Evolutionary conservation across 92 coral and sea anemone species (phyloP), one percentile per base, ranked within the genome.

Genomic region (Porites lobata): DNA sequence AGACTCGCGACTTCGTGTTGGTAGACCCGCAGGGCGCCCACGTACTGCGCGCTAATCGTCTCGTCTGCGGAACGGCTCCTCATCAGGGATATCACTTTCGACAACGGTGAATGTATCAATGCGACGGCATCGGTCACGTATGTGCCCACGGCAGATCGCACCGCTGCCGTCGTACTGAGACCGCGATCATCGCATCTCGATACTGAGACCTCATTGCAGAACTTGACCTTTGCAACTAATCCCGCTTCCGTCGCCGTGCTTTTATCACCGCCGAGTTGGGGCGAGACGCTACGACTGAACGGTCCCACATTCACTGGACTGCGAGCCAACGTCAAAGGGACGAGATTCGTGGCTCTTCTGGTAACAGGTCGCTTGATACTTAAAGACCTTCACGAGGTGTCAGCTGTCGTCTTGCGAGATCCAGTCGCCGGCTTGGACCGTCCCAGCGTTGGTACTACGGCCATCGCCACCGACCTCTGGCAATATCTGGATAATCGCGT

Each of bases 11-110:
- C n/a, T 76, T 52, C 0, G 21, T 57, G 50, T 8, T 57, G 5
- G 67, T 76, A 18, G 67, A 57, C 21, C 38, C 65, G 8, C 21
- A 75, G 18, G 79, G 65, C n/a, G 24, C 79, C 79, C 17, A 75
- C 79, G 51, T 75, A 75, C 63, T 57, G 80, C 59, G 80, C 80
- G 18, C 9, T 76, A 8, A 58, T 76, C 52, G 65, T 76, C 67
- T 76, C 68, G 52, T 57, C 21, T 1, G 67, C 80, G 67, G 51
- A 76, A 9, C 13, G 13, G 26, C 18, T 76, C 13, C 67, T 8
- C 65, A 24, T 24, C 50, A 12, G 51, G 11, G 80, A 76, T 51
- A 56, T 32, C 10, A 26, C 11, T 50, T 76, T 76, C 21, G 80
- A 76, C n/a, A 50, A 76, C 80, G 50, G 51, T 6, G 67, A 76